Evolutionary conservation across 2,113 vertebrate genomes (phyloP).

Genomic region (Telmatochromis brichardi): DNA sequence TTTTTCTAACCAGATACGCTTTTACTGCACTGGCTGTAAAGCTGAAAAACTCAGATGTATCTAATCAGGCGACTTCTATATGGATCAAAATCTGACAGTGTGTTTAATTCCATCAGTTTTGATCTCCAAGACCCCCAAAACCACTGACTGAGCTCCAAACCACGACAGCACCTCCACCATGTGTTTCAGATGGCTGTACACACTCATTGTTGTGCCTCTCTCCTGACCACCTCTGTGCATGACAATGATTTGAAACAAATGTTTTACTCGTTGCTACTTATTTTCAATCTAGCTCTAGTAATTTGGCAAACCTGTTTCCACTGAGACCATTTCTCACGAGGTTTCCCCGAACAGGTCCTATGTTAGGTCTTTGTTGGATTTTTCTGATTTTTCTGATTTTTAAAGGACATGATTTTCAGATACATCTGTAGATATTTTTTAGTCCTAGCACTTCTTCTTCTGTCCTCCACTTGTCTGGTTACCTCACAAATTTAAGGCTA

Average conservation of each 20-base stretch:
- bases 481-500: accelerated
- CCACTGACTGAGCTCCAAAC: not conserved
- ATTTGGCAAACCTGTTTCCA: not conserved
- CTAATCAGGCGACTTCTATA: not conserved
- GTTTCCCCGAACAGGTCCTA: not conserved
- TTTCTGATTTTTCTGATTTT: not conserved
- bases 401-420: not conserved
- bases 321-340: not conserved
- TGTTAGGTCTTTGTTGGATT: not conserved
- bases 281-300: not conserved
- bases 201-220: not conserved
- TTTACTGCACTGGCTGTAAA: not conserved
- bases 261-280: not conserved
- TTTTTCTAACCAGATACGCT: not conserved
- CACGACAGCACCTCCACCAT: accelerated
- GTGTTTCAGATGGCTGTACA: not conserved
- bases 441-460: not conserved
- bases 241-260: not conserved
- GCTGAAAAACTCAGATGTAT: not conserved
- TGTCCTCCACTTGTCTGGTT: not conserved
- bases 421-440: not conserved
- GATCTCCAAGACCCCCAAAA: not conserved
- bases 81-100: not conserved
- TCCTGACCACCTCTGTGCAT: not conserved
- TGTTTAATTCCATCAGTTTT: not conserved